Evolutionary conservation across 2,113 vertebrate genomes (phyloP), one percentile per base, ranked within the genome.

Genomic region (Orientallactaga bullata): DNA sequence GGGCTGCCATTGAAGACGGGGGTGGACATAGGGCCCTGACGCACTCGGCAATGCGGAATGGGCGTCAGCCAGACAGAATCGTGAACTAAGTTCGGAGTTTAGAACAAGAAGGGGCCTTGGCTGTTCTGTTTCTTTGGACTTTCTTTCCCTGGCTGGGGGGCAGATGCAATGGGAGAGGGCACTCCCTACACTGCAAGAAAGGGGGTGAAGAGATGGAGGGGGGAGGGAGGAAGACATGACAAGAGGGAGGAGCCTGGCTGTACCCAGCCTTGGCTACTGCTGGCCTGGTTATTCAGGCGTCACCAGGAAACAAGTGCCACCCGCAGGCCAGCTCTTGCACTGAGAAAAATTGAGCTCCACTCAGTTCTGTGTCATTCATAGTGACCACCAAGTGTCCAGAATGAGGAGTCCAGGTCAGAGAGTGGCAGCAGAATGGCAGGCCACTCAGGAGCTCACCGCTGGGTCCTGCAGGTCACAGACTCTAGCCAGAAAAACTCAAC

Each of bases 11-110:
- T 97, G 97, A 72, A 78, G 85, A 42, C 51, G 58, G 17, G 11
- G 87, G 58, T 18, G 11, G 87, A 71, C 68, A 32, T 51, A 68
- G 30, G 26, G n/a, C 65, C 82, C 86, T 30, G 74, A 93, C 95
- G 96, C 85, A 13, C 4, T 26, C 10, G 84, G 92, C 83, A 74
- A 93, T 96, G 97, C 85, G 91, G 90, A 85, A 93, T 74, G 42
- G 2, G 88, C n/a, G 94, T 42, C 60, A 0, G 0, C 88, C 47
- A 11, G 11, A 0, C 18, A 3, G 83, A 78, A 77, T 0, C 35
- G 61, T 91, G 91, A 91, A 89, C 96, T 28, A 89, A 96, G 96
- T 97, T 97, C 79, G 58, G 88, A 66, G 96, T 96, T 97, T 96
- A 88, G 97, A 88, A 55, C 66, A 2, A 55, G 1, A 77, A 88